Evolutionary conservation across 2,888 invertebrate genomes (phyloP), one percentile per base, ranked within the genome.

Genomic region (Hoplodrina blanda): DNA sequence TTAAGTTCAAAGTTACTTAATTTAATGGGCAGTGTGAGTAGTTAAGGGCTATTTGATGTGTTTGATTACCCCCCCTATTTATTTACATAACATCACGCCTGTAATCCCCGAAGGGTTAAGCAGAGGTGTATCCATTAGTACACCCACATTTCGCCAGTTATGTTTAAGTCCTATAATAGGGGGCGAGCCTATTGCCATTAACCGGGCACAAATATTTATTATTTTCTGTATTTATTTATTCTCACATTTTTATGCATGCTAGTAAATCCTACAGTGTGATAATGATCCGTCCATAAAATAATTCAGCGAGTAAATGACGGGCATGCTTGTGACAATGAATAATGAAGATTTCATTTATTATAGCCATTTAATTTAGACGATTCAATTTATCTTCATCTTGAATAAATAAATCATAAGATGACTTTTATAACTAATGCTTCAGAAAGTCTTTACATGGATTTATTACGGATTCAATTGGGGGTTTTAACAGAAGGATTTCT

Each of bases 351-450:
- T 83, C 66, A 80, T 84, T 80, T 85, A 83, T 83, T 69, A 80
- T 66, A 73, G 62, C 69, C 66, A 75, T 84, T 84, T 84, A 82
- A 80, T 78, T 82, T 63, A 75, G 69, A 81, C 30, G 67, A 71
- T 73, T 71, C 74, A 83, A 83, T 83, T 84, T 76, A 81, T 84
- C 85, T 85, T 81, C 83, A 85, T 81, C 81, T 75, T 46, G 62
- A 75, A 83, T 73, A 85, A 85, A 84, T 84, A 85, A 83, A 85
- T 84, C 85, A 79, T 73, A 77, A 77, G 68, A 79, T 75, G 85
- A 84, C 83, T 85, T 83, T 78, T 78, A 85, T 85, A 76, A 81
- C 62, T 69, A 57, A 78, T 81, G 61, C 66, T 81, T 64, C 54
- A 77, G 62, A 81, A 78, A 64, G 61, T 63, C 73, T 60, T 76